phyloP scores from a whole-genome alignment of 2,113 vertebrate species.

The Gopherus flavomarginatus region DNA sequence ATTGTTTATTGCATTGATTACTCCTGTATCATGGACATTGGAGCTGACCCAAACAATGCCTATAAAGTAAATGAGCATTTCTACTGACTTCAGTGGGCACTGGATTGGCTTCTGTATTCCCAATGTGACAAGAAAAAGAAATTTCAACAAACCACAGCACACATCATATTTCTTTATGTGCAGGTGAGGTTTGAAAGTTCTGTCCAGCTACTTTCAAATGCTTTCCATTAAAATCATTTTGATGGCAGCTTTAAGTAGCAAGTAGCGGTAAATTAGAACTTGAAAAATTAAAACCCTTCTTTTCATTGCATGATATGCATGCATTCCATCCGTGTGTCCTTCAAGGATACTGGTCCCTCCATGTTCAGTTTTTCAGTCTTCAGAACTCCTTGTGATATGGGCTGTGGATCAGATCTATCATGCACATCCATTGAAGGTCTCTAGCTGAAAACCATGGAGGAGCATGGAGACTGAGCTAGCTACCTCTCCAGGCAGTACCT shows the following conservation, averaged over 20 bases:
- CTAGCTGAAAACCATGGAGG: background rate
- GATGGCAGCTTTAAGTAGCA: background rate
- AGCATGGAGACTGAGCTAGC: background rate
- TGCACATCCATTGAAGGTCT: background rate
- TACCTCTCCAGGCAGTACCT: background rate
- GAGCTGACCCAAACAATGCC: accelerated
- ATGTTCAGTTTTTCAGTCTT: background rate
- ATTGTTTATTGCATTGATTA: background rate
- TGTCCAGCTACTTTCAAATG: accelerated
- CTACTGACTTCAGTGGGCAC: background rate
- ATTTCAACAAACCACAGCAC: background rate
- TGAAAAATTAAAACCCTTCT: background rate
- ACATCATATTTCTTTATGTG: background rate
- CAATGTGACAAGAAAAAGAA: background rate
- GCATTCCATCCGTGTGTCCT: background rate
- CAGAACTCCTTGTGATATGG: background rate
- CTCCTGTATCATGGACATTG: background rate
- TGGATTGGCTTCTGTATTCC: background rate
- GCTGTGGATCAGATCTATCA: background rate
- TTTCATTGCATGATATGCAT: background rate
- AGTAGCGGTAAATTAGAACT: background rate
- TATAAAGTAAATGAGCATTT: background rate
- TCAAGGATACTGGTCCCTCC: background rate
- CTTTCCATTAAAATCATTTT: background rate
- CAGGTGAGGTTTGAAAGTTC: background rate